phyloP scores from a whole-genome alignment of 1,140 invertebrate genomes.

The Eufriesea mexicana region DNA sequence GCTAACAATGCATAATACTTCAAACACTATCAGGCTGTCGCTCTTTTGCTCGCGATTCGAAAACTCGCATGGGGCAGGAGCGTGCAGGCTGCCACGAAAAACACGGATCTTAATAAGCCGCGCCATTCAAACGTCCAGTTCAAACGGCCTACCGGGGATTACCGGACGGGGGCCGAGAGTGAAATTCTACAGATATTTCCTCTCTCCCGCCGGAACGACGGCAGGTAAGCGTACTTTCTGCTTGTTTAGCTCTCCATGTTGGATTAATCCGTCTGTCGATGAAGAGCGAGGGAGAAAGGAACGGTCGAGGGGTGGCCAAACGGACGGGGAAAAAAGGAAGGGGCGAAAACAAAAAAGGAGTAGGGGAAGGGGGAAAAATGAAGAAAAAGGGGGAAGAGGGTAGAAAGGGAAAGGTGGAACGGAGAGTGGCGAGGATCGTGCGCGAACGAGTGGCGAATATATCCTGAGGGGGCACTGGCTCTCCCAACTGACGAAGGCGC shows the following conservation, averaged over 20 bases:
- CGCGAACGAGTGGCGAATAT: slow-evolving; percentile 20
- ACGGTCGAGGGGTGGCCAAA: no score
- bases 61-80: background rate
- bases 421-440: background rate
- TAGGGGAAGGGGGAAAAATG: background rate
- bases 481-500: slow-evolving; percentile 62
- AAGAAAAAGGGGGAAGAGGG: background rate
- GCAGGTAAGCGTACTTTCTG: slow-evolving; percentile 65
- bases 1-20: slow-evolving; percentile 49
- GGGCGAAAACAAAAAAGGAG: no score
- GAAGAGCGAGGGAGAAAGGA: slow-evolving; percentile 48
- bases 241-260: slow-evolving; percentile 67
- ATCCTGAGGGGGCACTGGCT: slow-evolving; percentile 25
- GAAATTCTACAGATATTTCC: slow-evolving; percentile 55
- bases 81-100: slow-evolving; percentile 36
- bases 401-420: background rate
- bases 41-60: slow-evolving; percentile 27
- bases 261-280: slow-evolving; percentile 67
- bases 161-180: slow-evolving; percentile 38
- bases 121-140: slow-evolving; percentile 54
- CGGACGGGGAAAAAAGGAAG: no score
- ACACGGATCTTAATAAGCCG: slow-evolving; percentile 57
- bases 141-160: slow-evolving; percentile 50
- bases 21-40: slow-evolving; percentile 30
- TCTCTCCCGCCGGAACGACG: slow-evolving; percentile 11